phyloP scores from a whole-genome alignment of 2,797 vertebrate species.

The Myoxocephalus aenaeus region DNA sequence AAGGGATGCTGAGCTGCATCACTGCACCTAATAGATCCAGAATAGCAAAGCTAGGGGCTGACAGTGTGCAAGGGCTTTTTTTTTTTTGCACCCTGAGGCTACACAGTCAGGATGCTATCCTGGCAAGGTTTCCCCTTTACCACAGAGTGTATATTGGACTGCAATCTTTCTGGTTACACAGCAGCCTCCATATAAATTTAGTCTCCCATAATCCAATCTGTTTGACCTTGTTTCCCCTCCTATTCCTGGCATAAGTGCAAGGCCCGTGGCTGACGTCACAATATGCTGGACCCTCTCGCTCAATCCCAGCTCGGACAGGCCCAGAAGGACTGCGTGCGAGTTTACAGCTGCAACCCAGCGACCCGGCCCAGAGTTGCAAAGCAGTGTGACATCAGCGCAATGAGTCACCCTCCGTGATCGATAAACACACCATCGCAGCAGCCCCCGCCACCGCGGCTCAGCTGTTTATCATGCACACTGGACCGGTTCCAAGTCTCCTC shows the following conservation, averaged over 20 bases:
- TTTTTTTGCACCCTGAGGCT: slow-evolving; percentile 42
- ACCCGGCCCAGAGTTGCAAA: slow-evolving; percentile 22
- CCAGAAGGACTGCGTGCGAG: slow-evolving; percentile 46
- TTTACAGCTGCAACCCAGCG: slow-evolving; percentile 57
- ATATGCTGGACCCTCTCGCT: slow-evolving; percentile 17
- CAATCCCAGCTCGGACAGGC: slow-evolving; percentile 34
- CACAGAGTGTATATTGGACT: background rate
- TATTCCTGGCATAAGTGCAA: slow-evolving; percentile 26
- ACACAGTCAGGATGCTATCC: slow-evolving; percentile 17
- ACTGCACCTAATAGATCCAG: slow-evolving; percentile 18
- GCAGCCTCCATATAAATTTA: slow-evolving; percentile 26
- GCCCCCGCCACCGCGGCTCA: slow-evolving; percentile 28
- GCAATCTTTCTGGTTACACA: slow-evolving; percentile 30
- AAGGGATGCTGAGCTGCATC: slow-evolving; percentile 35
- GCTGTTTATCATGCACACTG: slow-evolving; percentile 52
- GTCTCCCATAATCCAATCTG: slow-evolving; percentile 26
- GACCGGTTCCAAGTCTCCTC: slow-evolving; percentile 31
- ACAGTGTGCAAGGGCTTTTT: background rate
- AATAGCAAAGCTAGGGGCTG: slow-evolving; percentile 16
- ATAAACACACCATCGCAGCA: slow-evolving; percentile 52
- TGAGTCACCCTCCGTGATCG: slow-evolving; percentile 59
- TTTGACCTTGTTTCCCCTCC: slow-evolving; percentile 47
- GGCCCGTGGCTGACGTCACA: slow-evolving; percentile 29
- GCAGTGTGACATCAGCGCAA: slow-evolving; percentile 52
- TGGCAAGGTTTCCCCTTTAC: background rate